Evolutionary conservation across 1,140 invertebrate species (phyloP).

Genomic region (Pseudomyrmex flavicornis): DNA sequence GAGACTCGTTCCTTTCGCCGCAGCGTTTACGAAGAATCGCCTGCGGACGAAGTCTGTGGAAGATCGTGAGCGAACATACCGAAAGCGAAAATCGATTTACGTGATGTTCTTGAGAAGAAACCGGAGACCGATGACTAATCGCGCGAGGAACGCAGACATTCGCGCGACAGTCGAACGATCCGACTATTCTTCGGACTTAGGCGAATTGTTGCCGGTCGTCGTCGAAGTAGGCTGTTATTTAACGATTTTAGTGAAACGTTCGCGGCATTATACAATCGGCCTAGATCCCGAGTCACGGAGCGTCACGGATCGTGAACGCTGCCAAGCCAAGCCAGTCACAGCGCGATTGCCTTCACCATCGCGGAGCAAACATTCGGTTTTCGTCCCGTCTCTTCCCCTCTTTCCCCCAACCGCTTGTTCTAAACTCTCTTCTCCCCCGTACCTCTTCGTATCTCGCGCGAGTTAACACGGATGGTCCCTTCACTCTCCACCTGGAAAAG

Average conservation of each 20-base stretch:
- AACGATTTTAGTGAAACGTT: conserved; percentile 85
- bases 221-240: conserved; percentile 83
- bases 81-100: conserved; percentile 69
- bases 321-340: conserved; percentile 74
- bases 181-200: conserved; percentile 1
- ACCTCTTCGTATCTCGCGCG: too few relatives aligned
- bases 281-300: conserved; percentile 84
- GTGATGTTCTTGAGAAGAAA: neutral
- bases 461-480: too few relatives aligned
- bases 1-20: conserved; percentile 1
- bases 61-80: conserved; percentile 48
- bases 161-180: conserved; percentile 63
- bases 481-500: too few relatives aligned
- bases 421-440: conserved; percentile 13
- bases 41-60: conserved; percentile 8
- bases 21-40: neutral
- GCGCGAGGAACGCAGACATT: conserved; percentile 55
- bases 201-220: conserved; percentile 41
- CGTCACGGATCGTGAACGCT: conserved; percentile 83
- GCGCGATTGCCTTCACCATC: conserved; percentile 70
- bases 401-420: conserved; percentile 2
- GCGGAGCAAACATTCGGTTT: conserved; percentile 60
- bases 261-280: conserved; percentile 85
- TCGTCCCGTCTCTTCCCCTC: conserved; percentile 31
- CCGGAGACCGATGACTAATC: conserved; percentile 70